Conservation (phyloP, 2,888 invertebrate genomes). For the Cantharis rufa region DNA sequence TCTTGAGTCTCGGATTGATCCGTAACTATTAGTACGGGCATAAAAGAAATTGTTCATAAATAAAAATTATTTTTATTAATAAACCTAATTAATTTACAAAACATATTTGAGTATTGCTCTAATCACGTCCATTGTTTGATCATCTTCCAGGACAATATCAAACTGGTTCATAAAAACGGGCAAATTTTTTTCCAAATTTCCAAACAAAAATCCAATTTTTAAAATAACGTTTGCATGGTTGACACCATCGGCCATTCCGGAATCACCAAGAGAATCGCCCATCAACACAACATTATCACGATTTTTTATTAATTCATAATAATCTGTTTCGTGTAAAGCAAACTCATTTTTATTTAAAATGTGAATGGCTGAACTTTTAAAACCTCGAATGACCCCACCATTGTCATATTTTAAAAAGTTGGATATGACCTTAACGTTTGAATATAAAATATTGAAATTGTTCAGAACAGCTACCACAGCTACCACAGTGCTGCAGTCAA, state of each 20-base stretch:
- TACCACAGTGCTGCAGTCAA: slow-evolving; percentile 69
- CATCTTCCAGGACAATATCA: too few relatives aligned
- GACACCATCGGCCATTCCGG: slow-evolving; percentile 89
- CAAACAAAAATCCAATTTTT: too few relatives aligned
- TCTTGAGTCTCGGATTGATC: too few relatives aligned
- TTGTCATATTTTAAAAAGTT: slow-evolving; percentile 79
- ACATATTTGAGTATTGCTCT: too few relatives aligned
- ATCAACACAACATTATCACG: slow-evolving; percentile 83
- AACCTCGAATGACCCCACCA: slow-evolving; percentile 65
- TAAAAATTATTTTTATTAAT: too few relatives aligned
- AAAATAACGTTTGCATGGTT: slow-evolving; percentile 74
- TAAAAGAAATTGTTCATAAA: too few relatives aligned
- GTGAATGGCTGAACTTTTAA: slow-evolving; percentile 82
- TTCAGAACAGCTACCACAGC: slow-evolving; percentile 78
- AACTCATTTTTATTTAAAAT: too few relatives aligned
- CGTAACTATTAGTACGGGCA: too few relatives aligned
- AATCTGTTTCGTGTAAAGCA: too few relatives aligned
- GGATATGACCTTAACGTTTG: slow-evolving; percentile 82
- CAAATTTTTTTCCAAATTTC: too few relatives aligned
- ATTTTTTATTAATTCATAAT: slow-evolving; percentile 65
- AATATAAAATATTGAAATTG: slow-evolving; percentile 67
- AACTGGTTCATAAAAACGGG: slow-evolving; percentile 69
- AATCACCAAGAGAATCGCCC: slow-evolving; percentile 93
- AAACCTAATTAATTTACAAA: too few relatives aligned
- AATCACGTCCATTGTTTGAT: too few relatives aligned